Percentiles rank a stretch among this genome's conserved stretches.
Conservation (phyloP, 2,888 invertebrate species). For the Mythimna vitellina region DNA sequence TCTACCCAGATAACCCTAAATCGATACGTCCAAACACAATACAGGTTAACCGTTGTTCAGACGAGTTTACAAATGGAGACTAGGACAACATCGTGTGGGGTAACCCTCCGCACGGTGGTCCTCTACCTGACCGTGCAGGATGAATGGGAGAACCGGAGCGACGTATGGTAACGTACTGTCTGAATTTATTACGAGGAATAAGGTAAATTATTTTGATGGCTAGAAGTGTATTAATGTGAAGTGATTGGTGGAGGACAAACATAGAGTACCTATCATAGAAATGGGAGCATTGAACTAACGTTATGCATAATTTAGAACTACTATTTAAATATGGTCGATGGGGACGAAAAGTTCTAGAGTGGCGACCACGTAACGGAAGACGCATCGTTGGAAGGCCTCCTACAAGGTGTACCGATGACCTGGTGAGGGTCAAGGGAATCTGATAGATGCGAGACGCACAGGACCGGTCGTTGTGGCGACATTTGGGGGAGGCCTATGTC, state of each 20-base stretch:
- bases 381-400: too few species aligned
- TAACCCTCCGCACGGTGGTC: constrained; percentile 50
- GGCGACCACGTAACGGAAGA: too few species aligned
- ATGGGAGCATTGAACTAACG: neutral
- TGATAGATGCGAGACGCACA: too few species aligned
- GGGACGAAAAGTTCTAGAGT: too few species aligned
- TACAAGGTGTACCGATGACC: too few species aligned
- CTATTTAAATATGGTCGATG: too few species aligned
- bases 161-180: constrained; percentile 39
- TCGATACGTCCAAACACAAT: constrained; percentile 51
- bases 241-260: neutral
- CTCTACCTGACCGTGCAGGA: constrained; percentile 48
- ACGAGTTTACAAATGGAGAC: constrained; percentile 56
- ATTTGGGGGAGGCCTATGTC: too few species aligned
- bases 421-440: too few species aligned
- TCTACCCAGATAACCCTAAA: constrained; percentile 45
- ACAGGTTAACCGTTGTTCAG: constrained; percentile 44
- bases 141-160: constrained; percentile 40
- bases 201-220: constrained; percentile 32
- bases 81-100: constrained; percentile 52
- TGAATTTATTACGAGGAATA: constrained; percentile 34
- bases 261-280: neutral
- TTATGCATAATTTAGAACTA: neutral
- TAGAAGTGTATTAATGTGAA: neutral
- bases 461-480: too few species aligned